Percentiles rank a stretch among this genome's conserved stretches.
These are phyloP conservation scores for Drosophila ezoana DNA, from an alignment of 2,888 invertebrate genomes.

Conservation along the genomic window DNA sequence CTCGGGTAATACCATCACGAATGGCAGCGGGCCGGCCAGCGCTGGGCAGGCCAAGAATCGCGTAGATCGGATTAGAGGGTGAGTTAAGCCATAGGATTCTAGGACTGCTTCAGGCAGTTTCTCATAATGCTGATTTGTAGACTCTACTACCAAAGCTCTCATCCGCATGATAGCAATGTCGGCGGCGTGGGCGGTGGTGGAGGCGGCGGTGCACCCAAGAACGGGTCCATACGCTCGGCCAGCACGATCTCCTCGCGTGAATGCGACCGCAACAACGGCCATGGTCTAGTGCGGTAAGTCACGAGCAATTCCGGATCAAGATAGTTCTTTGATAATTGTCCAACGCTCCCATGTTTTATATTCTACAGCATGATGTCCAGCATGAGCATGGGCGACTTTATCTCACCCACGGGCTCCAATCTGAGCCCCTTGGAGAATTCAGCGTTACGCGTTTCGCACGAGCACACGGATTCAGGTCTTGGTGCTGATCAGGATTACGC, in stretches of 20 bases:
- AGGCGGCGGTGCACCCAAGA: constrained; percentile 76
- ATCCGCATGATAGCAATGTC: constrained; percentile 82
- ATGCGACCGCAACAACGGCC: constrained; percentile 86
- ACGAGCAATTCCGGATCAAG: neutral
- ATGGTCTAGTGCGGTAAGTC: constrained; percentile 84
- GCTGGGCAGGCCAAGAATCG: constrained; percentile 84
- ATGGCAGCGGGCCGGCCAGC: constrained; percentile 78
- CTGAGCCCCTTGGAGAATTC: constrained; percentile 84
- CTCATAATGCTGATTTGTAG: constrained; percentile 61
- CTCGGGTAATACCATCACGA: constrained; percentile 82
- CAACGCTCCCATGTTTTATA: neutral
- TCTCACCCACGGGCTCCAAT: constrained; percentile 84
- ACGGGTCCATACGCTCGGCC: constrained; percentile 87
- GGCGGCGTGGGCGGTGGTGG: constrained; percentile 54
- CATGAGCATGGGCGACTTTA: constrained; percentile 85
- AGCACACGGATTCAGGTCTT: constrained; percentile 91
- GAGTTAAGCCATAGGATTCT: constrained; percentile 57
- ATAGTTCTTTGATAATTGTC: neutral
- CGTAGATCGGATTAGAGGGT: constrained; percentile 85
- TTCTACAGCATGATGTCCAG: constrained; percentile 85
- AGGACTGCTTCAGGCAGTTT: constrained; percentile 37
- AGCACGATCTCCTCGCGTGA: constrained; percentile 87
- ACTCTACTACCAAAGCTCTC: constrained; percentile 85
- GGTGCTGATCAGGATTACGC: constrained; percentile 92
- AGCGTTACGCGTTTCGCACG: constrained; percentile 88